phyloP scores from a whole-genome alignment of 2,113 vertebrate species.

The Plotosus lineatus region DNA sequence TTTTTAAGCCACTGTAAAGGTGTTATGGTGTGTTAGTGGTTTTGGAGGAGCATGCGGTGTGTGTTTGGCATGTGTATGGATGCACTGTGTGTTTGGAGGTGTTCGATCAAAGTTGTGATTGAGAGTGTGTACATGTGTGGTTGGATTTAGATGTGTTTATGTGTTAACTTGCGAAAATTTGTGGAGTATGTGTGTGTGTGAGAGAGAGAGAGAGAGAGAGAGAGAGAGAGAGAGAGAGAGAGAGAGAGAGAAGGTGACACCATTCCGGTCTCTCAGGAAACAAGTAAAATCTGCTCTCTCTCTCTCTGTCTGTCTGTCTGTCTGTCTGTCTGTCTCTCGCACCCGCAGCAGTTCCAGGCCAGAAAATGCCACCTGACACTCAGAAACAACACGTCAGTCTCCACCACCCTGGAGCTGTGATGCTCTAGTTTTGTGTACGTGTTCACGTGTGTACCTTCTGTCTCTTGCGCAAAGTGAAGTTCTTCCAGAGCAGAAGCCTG shows the following conservation, averaged over 20 bases:
- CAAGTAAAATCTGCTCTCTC: slow-evolving; percentile 18
- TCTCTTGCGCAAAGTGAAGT: slow-evolving; percentile 78
- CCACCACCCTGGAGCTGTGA: slow-evolving; percentile 6
- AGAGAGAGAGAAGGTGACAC: slow-evolving; percentile 33
- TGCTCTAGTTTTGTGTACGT: not conserved
- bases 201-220: not conserved
- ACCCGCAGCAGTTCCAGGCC: slow-evolving; percentile 38
- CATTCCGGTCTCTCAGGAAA: slow-evolving; percentile 24
- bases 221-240: not conserved
- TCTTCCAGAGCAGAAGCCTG: slow-evolving; percentile 79
- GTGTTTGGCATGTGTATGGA: not conserved
- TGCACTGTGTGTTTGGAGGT: not conserved
- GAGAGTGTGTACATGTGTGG: not conserved
- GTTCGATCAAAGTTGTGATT: not conserved
- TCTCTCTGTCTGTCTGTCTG: not conserved
- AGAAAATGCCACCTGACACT: slow-evolving; percentile 17
- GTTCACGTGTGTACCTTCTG: slow-evolving; percentile 70
- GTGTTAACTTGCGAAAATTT: not conserved
- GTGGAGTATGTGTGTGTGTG: slow-evolving; percentile 8
- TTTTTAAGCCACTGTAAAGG: not conserved
- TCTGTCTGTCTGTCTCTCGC: not conserved
- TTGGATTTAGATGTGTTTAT: not conserved
- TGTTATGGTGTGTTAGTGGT: not conserved
- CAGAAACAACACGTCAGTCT: slow-evolving; percentile 21
- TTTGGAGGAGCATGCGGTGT: not conserved